Conservation (phyloP, 2,888 invertebrate genomes). For the Nebria brevicollis region DNA sequence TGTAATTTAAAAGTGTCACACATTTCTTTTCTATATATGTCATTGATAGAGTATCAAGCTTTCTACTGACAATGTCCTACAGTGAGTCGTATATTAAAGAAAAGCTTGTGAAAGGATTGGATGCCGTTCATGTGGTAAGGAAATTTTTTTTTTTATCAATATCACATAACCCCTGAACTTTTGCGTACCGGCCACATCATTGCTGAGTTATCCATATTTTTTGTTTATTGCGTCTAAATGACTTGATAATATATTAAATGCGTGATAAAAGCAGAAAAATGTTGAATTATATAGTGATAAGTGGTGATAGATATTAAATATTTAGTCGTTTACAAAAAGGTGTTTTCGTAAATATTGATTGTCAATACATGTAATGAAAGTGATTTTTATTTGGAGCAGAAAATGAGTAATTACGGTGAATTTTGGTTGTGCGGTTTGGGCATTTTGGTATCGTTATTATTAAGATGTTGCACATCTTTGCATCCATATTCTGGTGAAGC, state of each 20-base stretch:
- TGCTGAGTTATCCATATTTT: not conserved
- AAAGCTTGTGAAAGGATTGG: constrained; percentile 74
- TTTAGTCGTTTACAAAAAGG: not conserved
- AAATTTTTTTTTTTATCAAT: constrained; percentile 61
- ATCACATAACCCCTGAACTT: constrained; percentile 51
- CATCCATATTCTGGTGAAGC: constrained; percentile 84
- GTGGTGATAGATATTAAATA: not conserved
- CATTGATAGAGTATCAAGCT: not conserved
- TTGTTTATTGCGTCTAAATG: not conserved
- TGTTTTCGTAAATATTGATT: constrained; percentile 5
- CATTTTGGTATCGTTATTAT: constrained; percentile 68
- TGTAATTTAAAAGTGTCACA: constrained; percentile 23
- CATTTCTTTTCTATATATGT: constrained; percentile 7
- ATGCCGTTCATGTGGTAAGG: constrained; percentile 79
- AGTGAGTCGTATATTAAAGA: constrained; percentile 73
- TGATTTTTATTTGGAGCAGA: not conserved
- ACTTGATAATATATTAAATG: not conserved
- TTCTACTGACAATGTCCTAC: constrained; percentile 66
- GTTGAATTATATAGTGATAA: not conserved
- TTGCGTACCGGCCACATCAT: constrained; percentile 20
- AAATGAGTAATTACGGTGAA: constrained; percentile 45
- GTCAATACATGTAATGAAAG: not conserved
- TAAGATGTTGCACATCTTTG: constrained; percentile 79
- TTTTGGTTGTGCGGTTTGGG: constrained; percentile 64
- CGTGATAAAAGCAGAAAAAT: not conserved